Percentiles rank a stretch among this genome's conserved stretches.
Conservation (phyloP, 1,140 invertebrate species). For the Meloidogyne floridensis region DNA sequence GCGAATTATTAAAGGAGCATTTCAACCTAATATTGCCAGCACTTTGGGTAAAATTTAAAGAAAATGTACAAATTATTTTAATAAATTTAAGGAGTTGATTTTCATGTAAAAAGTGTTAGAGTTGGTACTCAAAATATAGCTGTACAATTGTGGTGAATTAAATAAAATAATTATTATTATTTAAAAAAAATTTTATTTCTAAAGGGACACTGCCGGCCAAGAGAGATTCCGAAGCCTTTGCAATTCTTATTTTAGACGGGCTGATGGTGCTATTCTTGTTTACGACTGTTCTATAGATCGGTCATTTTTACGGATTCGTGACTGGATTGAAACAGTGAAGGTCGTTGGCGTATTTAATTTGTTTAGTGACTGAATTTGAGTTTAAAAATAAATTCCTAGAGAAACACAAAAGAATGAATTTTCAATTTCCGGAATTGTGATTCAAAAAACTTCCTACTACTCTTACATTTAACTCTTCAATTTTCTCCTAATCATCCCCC, state of each 20-base stretch:
- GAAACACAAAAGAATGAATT: too few species aligned
- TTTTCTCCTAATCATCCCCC: not conserved
- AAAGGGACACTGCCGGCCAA: slow-evolving; percentile 72
- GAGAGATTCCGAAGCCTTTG: slow-evolving; percentile 67
- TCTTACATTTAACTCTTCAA: too few species aligned
- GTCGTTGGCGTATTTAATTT: slow-evolving; percentile 24
- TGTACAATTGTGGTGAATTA: slow-evolving; percentile 71
- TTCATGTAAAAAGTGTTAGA: slow-evolving; percentile 73
- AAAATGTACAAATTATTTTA: slow-evolving; percentile 3
- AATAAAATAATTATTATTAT: not conserved
- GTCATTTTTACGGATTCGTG: slow-evolving; percentile 53
- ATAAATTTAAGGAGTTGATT: slow-evolving; percentile 72
- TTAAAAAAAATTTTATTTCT: slow-evolving; percentile 26
- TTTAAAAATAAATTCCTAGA: slow-evolving; percentile 1
- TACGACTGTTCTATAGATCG: slow-evolving; percentile 58
- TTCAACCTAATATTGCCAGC: slow-evolving; percentile 71
- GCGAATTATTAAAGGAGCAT: slow-evolving; percentile 72
- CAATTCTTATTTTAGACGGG: slow-evolving; percentile 61
- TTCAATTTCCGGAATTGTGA: too few species aligned
- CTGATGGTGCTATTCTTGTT: slow-evolving; percentile 61
- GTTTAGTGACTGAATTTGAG: not conserved
- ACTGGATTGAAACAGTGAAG: slow-evolving; percentile 63
- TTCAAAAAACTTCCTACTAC: too few species aligned
- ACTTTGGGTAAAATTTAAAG: slow-evolving; percentile 70
- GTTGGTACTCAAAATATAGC: slow-evolving; percentile 72